Evolutionary conservation across 1,140 invertebrate genomes (phyloP), one percentile per base, ranked within the genome.

Genomic region (Triops cancriformis): DNA sequence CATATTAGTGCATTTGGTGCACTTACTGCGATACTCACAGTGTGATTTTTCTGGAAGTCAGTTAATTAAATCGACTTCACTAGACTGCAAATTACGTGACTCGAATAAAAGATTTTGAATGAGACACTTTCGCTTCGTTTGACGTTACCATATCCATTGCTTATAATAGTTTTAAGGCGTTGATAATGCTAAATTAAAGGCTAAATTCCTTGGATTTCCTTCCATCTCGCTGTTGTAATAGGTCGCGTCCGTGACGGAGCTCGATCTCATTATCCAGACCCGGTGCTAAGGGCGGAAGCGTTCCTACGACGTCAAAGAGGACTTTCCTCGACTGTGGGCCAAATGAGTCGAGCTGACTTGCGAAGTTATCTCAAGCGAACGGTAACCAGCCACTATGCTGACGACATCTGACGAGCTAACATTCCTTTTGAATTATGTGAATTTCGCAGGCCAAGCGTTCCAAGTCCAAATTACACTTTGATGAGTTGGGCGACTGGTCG

Each of bases 401-500:
- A 77, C 6, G 23, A 73, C n/a, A 72, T 27, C 9, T 23, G 7
- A 72, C 18, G 51, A 26, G 27, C 72, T 28, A 23, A 14, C 1
- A 26, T 27, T 11, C 27, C n/a, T 4, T 77, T 77, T 26, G 12
- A 27, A 27, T 72, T 31, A 5, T 72, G 64, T 12, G 10, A 45
- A 26, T 42, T 28, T 73, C 73, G 26, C n/a, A 23, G 64, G 26
- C 72, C 6, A 37, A 37, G 14, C 41, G 43, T 37, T 73, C 72
- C 27, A 45, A 74, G 72, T 64, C 10, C 23, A 64, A 64, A 64
- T 64, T 64, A 64, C 10, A 64, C 51, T 73, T 74, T 28, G 77
- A 78, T 28, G 5, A 74, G 12, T 43, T 73, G 23, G 74, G 41
- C 5, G 77, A 78, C 41, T 73, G 31, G n/a, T 77, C 76, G 26